Evolutionary conservation across 2,888 invertebrate genomes (phyloP), one percentile per base, ranked within the genome.

Genomic region (Phortica magna): DNA sequence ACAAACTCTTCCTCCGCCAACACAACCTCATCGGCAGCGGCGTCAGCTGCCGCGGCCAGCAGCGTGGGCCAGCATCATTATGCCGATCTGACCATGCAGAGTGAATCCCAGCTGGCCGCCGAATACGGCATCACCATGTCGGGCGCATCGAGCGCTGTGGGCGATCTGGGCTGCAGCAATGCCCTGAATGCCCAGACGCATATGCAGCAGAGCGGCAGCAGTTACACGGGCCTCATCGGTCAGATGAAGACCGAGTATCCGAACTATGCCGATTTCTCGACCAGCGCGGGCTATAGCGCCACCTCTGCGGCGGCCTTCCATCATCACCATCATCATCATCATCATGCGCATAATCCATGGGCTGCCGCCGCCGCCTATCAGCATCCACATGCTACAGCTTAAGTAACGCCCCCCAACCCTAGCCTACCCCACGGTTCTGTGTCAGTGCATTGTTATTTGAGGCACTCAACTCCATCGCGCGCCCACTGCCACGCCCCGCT

Each of bases 61-160:
- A n/a, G n/a, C n/a, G n/a, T n/a, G n/a, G 61, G 61, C 2, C 61
- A 80, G 73, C 81, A 83, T 64, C 88, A 90, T 39, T 90, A 89
- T 57, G 88, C 90, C n/a, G 83, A 86, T 0, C 79, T 90, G 22
- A 88, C 90, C 41, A 88, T 90, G 88, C 90, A 90, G 78, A 90
- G 85, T 70, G 90, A 90, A 59, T 84, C 90, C 0, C 90, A 90
- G 77, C 77, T 90, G 78, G 89, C 90, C 4, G 85, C 86, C 12
- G 90, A 90, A 68, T 90, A 89, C 42, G 90, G 90, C 0, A 77
- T 90, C 22, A 88, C 89, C 64, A 89, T 90, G 85, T 87, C 88
- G 17, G 85, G 86, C 1, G 12, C 84, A 75, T 84, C 87, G 14
- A 86, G 86, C 70, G 86, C 87, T 0, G 88, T 84, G 61, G 78